Evolutionary conservation across 2,113 vertebrate species (phyloP), one percentile per base, ranked within the genome.

Genomic region (Procavia capensis): DNA sequence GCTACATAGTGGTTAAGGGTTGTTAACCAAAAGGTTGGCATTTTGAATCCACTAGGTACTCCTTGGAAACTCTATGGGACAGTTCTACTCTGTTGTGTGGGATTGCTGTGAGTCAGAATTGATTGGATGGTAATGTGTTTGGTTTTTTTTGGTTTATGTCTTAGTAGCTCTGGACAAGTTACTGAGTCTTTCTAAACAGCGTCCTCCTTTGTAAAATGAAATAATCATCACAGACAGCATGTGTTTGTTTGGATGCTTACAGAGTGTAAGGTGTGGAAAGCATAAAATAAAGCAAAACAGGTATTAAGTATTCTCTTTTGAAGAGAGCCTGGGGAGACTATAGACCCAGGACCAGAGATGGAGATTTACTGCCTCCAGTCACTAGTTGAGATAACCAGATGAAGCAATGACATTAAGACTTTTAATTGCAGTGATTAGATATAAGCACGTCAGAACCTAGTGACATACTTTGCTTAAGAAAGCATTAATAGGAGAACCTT

Each of bases 401-500:
- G 57, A 85, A 5, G 19, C 22, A 31, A 43, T 59, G 39, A 43
- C 29, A 61, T 61, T 81, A 17, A 0, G 41, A 5, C 17, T 47
- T 68, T 39, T 87, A 45, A 80, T 50, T 64, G n/a, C 57, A 54
- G 25, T 43, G 72, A 10, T 66, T 14, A 27, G 9, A 74, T 17
- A 31, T 54, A 39, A 3, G 27, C 25, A n/a, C n/a, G n/a, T n/a
- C n/a, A n/a, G n/a, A n/a, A n/a, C n/a, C n/a, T n/a, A n/a, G n/a
- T 70, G 36, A 79, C 31, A 27, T 80, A 57, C 68, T 95, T 92
- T 94, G 88, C 95, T 97, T 97, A 88, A 94, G 94, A 84, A 97
- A 93, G 85, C 27, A 95, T 92, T 96, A 95, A 54, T 43, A n/a
- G 25, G 86, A 29, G 57, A 96, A 90, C 13, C 14, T 85, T 92